These are phyloP conservation scores for Pollenia griseotomentosa DNA, from an alignment of 2,888 invertebrate genomes.

Conservation along the genomic window DNA sequence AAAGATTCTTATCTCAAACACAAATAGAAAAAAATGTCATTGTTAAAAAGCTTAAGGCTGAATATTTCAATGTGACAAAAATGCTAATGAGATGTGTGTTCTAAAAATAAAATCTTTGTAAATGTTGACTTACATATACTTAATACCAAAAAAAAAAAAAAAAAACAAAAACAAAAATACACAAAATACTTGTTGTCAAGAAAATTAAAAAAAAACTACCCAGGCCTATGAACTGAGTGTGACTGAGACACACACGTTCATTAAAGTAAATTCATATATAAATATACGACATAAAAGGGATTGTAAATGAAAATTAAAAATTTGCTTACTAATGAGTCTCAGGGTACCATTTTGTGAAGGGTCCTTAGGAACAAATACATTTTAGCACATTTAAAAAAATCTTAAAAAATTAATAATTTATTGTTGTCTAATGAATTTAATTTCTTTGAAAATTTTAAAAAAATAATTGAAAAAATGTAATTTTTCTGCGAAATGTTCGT, in stretches of 20 bases:
- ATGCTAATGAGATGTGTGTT: slow-evolving; percentile 76
- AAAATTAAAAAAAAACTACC: not conserved
- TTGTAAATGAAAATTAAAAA: no score
- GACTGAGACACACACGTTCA: not conserved
- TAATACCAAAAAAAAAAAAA: not conserved
- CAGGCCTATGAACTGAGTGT: not conserved
- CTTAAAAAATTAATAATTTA: no score
- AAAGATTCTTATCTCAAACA: slow-evolving; percentile 3
- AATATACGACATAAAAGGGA: no score
- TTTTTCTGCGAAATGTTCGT: no score
- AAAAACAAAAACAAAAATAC: not conserved
- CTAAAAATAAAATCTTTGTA: not conserved
- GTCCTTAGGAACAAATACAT: no score
- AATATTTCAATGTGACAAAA: slow-evolving; percentile 76
- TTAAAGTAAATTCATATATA: no score
- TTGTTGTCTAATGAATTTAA: no score
- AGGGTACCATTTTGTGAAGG: no score
- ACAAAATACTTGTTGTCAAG: not conserved
- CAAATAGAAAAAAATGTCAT: not conserved
- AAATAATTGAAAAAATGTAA: no score
- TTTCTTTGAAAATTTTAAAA: no score
- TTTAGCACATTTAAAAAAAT: no score
- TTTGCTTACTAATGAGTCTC: no score
- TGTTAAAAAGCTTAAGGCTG: slow-evolving; percentile 43
- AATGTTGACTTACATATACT: not conserved